Evolutionary conservation across 2,888 invertebrate species (phyloP).

Genomic region (Tuberolachnus salignus): DNA sequence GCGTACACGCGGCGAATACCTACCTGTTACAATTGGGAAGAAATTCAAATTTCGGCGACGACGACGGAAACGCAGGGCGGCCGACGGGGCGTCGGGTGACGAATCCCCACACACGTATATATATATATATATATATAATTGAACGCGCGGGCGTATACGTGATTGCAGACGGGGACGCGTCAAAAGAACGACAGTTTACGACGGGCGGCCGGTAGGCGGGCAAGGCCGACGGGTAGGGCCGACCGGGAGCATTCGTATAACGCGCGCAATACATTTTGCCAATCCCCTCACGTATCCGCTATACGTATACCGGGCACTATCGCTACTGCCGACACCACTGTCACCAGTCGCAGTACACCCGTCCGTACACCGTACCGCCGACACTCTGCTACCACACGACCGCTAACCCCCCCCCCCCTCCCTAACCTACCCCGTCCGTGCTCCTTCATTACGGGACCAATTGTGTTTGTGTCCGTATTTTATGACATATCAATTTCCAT

Average conservation of each 20-base stretch:
- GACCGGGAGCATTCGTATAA: neutral
- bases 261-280: neutral
- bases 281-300: constrained; percentile 39
- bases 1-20: neutral
- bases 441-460: constrained; percentile 49
- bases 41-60: constrained; percentile 19
- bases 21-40: neutral
- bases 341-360: too few species aligned
- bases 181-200: constrained; percentile 44
- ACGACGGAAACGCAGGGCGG: neutral
- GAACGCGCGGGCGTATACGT: constrained; percentile 45
- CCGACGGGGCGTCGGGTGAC: neutral
- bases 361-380: too few species aligned
- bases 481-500: constrained; percentile 47
- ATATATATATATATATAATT: too few species aligned
- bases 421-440: constrained; percentile 6
- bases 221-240: too few species aligned
- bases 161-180: constrained; percentile 7
- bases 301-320: neutral
- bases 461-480: constrained; percentile 38
- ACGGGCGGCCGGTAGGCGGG: neutral
- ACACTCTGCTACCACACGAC: neutral
- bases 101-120: neutral
- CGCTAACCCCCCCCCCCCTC: neutral
- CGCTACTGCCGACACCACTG: neutral